Base-by-base conservation (phyloP, 2,888 invertebrate genomes). In the Thymelicus lineola region DNA sequence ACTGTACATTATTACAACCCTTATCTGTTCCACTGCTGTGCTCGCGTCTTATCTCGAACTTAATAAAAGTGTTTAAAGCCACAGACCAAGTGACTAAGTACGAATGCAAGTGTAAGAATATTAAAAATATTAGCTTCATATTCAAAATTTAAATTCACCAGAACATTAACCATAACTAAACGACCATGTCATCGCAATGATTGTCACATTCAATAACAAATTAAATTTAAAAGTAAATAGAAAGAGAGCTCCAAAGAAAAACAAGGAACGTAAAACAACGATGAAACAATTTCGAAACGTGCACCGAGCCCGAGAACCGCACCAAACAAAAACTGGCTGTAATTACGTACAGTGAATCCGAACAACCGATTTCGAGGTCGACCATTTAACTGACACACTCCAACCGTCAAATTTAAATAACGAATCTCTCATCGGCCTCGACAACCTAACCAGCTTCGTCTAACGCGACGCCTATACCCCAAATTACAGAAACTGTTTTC, bases 331-430 rank as follows among this genome's bases (percentile, higher is more conserved):
- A 75, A 79, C 75, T 69, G 71, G 72, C 73, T 75, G 86, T 90
- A 90, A 92, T 92, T 91, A 91, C 86, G 80, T 80, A 82, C 83
- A 76, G 86, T 90, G 90, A 87, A 89, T 90, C 81, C 82, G 89
- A 88, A 91, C 89, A 92, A 91, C 86, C 79, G 84, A 87, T 86
- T 69, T 85, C 79, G 87, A 87, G 87, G 86, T 89, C 90, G 86
- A 91, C 86, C 85, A 90, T 91, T 91, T 89, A 91, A 87, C 90
- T 87, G 89, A 89, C 90, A 89, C 89, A 90, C 83, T 86, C 83
- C 80, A 90, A 89, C 85, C 85, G 86, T 87, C 86, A 85, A 86
- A 88, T 87, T 89, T 86, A 84, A 89, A 89, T 89, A 89, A 90
- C 85, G 88, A 83, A 84, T 87, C 85, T 88, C 86, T 89, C 87